Base-by-base conservation (phyloP, 2,797 vertebrate species). In the Spinus pinus region DNA sequence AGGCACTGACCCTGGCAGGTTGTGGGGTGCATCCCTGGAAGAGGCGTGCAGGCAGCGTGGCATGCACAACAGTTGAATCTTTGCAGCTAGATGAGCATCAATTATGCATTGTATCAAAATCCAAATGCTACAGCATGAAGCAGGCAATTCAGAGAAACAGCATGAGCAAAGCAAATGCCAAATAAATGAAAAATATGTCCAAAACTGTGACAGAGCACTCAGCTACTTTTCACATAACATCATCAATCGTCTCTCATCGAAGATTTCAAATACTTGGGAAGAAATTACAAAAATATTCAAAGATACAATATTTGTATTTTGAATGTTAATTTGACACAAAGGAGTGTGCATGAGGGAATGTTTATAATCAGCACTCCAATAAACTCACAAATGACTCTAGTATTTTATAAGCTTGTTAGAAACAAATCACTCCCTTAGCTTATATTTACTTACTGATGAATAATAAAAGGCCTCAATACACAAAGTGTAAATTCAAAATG, bases 261-360 rank as follows among this genome's bases (percentile, higher is more conserved):
- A 96, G 94, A 83, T 39, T 85, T 64, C 90, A 91, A 81, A 66
- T 92, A 93, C 90, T 94, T 91, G 83, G 56, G 81, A 96, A 96
- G 86, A 95, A 84, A 88, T 47, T 50, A 89, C 51, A 92, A 90
- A 95, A 96, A 98, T 98, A 98, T 97, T 97, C 97, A 97, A 97
- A 98, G 97, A 98, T 98, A 97, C 93, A 96, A 88, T 98, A 98
- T 98, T 98, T 98, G 98, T 98, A 98, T 98, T 99, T 97, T 98
- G 98, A 98, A 98, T 98, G 98, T 98, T 99, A 99, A 99, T 99
- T 98, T 98, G 99, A 99, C 98, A 98, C 98, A 98, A 98, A 98
- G 98, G 98, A 99, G 98, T 97, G 97, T 98, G 97, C 98, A 98
- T 97, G 96, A 97, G 99, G 99, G 99, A 99, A 98, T 98, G 98